Evolutionary conservation across 2,888 invertebrate genomes (phyloP).

Genomic region (Drosophila nr. fundita): DNA sequence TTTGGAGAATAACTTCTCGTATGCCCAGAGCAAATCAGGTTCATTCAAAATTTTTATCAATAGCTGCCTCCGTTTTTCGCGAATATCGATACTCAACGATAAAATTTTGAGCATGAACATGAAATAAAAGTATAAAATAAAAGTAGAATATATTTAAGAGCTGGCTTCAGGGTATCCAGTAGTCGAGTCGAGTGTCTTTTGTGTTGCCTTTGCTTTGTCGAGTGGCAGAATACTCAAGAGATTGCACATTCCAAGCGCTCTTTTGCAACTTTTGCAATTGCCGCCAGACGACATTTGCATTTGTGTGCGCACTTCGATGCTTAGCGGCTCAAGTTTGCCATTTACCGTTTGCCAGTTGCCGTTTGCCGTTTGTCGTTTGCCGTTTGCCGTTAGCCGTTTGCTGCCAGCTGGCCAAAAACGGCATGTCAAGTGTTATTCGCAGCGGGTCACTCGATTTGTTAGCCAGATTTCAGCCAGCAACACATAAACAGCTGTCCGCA

Average conservation of each 20-base stretch:
- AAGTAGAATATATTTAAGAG: not conserved
- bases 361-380: not conserved
- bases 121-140: not conserved
- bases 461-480: constrained; percentile 25
- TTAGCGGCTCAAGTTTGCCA: constrained; percentile 5
- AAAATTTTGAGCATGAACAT: not conserved
- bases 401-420: constrained; percentile 10
- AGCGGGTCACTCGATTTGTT: constrained; percentile 46
- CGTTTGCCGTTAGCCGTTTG: no score
- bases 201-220: constrained; percentile 12
- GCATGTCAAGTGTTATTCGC: constrained; percentile 33
- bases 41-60: not conserved
- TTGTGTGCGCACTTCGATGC: constrained; percentile 19
- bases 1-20: not conserved
- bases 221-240: constrained; percentile 37
- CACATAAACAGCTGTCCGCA: constrained; percentile 33
- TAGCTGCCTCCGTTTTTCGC: not conserved
- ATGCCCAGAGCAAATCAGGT: not conserved
- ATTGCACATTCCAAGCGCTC: constrained; percentile 51
- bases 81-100: not conserved
- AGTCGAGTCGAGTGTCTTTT: not conserved
- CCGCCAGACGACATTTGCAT: constrained; percentile 54
- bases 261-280: constrained; percentile 22
- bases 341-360: constrained; percentile 1
- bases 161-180: not conserved